Percentiles rank a stretch among this genome's conserved stretches.
Conservation (phyloP, 2,888 invertebrate genomes). For the Odontocolon sp. region DNA sequence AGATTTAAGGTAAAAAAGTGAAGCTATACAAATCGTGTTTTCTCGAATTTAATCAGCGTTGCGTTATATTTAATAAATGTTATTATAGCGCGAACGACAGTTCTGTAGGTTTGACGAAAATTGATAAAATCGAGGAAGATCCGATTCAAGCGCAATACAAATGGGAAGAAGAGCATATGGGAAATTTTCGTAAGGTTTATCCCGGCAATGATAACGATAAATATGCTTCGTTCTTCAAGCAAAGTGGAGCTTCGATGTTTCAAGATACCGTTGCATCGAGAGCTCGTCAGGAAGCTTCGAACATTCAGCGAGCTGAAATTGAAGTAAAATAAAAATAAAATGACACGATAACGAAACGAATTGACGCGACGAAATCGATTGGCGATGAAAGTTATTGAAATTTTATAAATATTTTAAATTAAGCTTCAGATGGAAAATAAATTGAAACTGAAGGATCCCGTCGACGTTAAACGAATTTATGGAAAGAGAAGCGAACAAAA, state of each 20-base stretch:
- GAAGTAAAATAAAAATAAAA: slow-evolving; percentile 78
- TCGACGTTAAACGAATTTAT: slow-evolving; percentile 67
- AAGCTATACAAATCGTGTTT: slow-evolving; percentile 3
- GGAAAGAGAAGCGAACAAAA: slow-evolving; percentile 72
- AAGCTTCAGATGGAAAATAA: slow-evolving; percentile 53
- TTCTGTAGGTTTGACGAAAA: slow-evolving; percentile 58
- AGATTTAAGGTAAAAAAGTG: slow-evolving; percentile 69
- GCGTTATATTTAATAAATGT: background rate
- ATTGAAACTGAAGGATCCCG: slow-evolving; percentile 67
- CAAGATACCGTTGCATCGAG: slow-evolving; percentile 89
- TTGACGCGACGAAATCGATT: background rate
- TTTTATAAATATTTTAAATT: background rate
- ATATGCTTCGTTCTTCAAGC: slow-evolving; percentile 88
- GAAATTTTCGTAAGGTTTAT: slow-evolving; percentile 88
- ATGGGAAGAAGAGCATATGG: slow-evolving; percentile 89
- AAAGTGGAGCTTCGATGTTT: slow-evolving; percentile 88
- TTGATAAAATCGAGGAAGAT: slow-evolving; percentile 67
- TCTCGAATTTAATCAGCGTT: slow-evolving; percentile 18
- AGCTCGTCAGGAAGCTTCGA: slow-evolving; percentile 89
- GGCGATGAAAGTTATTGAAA: background rate
- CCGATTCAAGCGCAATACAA: slow-evolving; percentile 83
- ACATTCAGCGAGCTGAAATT: slow-evolving; percentile 87
- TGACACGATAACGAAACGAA: background rate
- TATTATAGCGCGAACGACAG: slow-evolving; percentile 58
- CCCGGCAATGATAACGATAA: slow-evolving; percentile 84